Percentiles rank a stretch among this genome's conserved stretches.
Evolutionary conservation across 2,888 invertebrate genomes (phyloP).

Genomic region (Bellardia bayeri): DNA sequence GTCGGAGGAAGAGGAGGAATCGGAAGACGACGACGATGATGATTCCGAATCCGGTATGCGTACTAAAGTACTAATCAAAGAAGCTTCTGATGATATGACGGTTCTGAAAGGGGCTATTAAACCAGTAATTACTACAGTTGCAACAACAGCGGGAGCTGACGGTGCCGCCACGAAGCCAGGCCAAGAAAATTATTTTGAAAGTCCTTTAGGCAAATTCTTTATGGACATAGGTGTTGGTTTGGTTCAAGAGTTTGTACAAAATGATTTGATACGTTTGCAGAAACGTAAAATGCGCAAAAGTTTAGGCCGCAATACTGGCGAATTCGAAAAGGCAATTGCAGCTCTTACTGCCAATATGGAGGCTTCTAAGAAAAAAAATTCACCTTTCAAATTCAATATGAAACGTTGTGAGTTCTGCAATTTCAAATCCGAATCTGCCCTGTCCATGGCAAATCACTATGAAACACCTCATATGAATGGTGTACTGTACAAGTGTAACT

Average conservation of each 20-base stretch:
- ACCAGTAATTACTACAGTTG: constrained; percentile 82
- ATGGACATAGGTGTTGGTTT: constrained; percentile 95
- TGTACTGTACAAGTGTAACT: constrained; percentile 93
- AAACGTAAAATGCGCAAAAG: constrained; percentile 90
- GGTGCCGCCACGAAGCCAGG: constrained; percentile 83
- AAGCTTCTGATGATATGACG: constrained; percentile 85
- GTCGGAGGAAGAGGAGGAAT: constrained; percentile 85
- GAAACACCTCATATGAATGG: constrained; percentile 96
- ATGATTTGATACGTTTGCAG: constrained; percentile 94
- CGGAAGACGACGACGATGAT: constrained; percentile 84
- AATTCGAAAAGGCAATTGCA: constrained; percentile 89
- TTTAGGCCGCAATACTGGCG: constrained; percentile 87
- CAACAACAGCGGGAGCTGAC: constrained; percentile 74
- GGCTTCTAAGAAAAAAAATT: constrained; percentile 93
- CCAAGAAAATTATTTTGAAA: constrained; percentile 91
- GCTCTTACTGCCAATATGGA: constrained; percentile 94
- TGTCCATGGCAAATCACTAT: constrained; percentile 94
- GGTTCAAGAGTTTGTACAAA: constrained; percentile 96
- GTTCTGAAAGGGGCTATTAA: constrained; percentile 85
- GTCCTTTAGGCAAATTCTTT: constrained; percentile 95
- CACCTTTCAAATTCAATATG: constrained; percentile 89
- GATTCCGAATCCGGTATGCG: constrained; percentile 85
- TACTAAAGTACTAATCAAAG: constrained; percentile 85
- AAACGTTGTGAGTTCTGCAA: constrained; percentile 95
- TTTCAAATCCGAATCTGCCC: constrained; percentile 93